Evolutionary conservation across 2,888 invertebrate genomes (phyloP).

Genomic region (Nemapogon koenigi): DNA sequence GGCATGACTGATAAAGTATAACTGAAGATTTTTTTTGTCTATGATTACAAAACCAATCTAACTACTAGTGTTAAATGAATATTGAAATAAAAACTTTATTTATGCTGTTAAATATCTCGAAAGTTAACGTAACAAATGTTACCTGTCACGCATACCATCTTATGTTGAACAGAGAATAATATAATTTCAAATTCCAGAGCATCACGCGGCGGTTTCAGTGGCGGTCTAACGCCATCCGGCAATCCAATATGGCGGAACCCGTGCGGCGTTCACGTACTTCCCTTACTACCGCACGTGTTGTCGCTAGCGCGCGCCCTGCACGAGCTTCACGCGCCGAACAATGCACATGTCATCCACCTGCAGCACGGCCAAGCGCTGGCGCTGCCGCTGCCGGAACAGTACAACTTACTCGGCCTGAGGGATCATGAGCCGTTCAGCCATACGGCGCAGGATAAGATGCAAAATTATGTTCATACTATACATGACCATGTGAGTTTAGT

Average conservation of each 20-base stretch:
- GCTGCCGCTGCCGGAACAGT: slow-evolving; percentile 78
- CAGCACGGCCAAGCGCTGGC: slow-evolving; percentile 74
- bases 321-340: slow-evolving; percentile 76
- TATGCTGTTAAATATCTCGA: no score
- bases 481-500: slow-evolving; percentile 67
- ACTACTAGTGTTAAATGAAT: no score
- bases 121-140: no score
- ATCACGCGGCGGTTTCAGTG: slow-evolving; percentile 83
- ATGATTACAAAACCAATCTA: no score
- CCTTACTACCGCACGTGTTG: slow-evolving; percentile 80
- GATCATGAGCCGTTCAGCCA: slow-evolving; percentile 46
- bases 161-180: no score
- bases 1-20: no score
- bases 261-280: slow-evolving; percentile 81
- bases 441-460: slow-evolving; percentile 82
- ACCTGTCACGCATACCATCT: no score
- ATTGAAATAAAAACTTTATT: no score
- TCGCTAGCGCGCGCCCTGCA: slow-evolving; percentile 81
- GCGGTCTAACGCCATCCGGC: slow-evolving; percentile 75
- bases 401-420: slow-evolving; percentile 73
- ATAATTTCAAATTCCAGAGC: no score
- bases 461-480: slow-evolving; percentile 77
- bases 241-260: slow-evolving; percentile 88
- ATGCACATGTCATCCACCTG: slow-evolving; percentile 67
- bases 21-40: no score